These are phyloP conservation scores for Brachionus koreanus DNA, from an alignment of 1,140 invertebrate genomes.

Conservation along the genomic window DNA sequence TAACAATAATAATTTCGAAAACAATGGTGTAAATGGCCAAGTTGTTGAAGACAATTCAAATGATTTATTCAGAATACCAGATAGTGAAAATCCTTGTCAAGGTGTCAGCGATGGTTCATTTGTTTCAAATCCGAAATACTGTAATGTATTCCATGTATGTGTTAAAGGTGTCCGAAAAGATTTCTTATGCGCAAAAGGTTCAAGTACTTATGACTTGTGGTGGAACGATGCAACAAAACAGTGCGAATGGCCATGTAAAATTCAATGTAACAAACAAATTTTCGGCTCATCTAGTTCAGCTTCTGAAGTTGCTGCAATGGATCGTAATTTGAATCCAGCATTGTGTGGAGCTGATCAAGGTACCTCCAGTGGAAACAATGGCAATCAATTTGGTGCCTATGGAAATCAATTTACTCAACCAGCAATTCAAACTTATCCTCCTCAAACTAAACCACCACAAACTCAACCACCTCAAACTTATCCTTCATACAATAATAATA, in stretches of 20 bases:
- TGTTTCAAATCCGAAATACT: conserved; percentile 15
- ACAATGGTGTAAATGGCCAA: conserved; percentile 23
- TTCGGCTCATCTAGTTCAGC: not conserved
- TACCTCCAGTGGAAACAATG: not conserved
- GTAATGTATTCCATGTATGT: conserved; percentile 42
- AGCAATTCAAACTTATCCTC: not conserved
- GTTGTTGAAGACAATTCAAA: conserved; percentile 20
- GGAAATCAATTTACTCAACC: conserved; percentile 18
- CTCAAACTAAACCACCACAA: not conserved
- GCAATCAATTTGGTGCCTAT: not conserved
- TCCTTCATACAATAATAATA: not conserved
- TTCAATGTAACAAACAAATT: conserved; percentile 25
- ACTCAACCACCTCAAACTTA: not conserved
- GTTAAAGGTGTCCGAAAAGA: conserved; percentile 31
- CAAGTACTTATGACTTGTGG: conserved; percentile 43
- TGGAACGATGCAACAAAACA: conserved; percentile 37
- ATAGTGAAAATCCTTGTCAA: conserved; percentile 22
- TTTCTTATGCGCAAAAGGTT: conserved; percentile 25
- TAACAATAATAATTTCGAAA: not conserved
- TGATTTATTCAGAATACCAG: conserved; percentile 25
- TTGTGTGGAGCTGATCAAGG: not conserved
- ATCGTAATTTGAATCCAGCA: not conserved
- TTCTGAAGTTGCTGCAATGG: not conserved
- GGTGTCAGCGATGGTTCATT: conserved; percentile 32
- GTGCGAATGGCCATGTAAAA: conserved; percentile 43